Percentiles rank a stretch among this genome's conserved stretches.
Conservation (phyloP, 1,140 invertebrate genomes). For the Drosophila kurseongensis region DNA sequence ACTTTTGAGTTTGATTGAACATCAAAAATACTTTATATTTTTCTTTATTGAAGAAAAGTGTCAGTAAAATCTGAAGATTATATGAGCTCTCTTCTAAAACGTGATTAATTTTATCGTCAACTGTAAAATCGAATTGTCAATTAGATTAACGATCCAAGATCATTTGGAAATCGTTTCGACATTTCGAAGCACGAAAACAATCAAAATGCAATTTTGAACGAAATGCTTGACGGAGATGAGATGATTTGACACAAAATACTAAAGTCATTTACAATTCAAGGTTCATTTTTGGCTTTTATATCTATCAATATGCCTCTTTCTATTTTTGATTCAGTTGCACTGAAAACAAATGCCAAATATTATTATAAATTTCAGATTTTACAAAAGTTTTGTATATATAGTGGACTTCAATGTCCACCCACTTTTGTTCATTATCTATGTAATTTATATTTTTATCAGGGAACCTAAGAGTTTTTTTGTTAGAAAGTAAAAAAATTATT, state of each 20-base stretch:
- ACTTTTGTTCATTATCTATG: no score
- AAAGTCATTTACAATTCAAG: slow-evolving; percentile 21
- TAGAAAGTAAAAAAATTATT: no score
- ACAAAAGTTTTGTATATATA: no score
- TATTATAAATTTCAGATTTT: no score
- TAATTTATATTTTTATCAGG: no score
- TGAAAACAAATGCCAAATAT: no score
- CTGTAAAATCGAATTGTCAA: slow-evolving; percentile 32
- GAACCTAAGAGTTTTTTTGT: no score
- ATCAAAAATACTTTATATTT: background rate
- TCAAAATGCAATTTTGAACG: slow-evolving; percentile 36
- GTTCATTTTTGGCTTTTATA: slow-evolving; percentile 6
- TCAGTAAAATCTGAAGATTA: background rate
- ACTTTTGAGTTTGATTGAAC: background rate
- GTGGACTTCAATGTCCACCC: no score
- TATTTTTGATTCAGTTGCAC: slow-evolving; percentile 1
- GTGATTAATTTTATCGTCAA: slow-evolving; percentile 1
- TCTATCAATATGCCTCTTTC: background rate
- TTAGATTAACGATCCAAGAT: slow-evolving; percentile 30
- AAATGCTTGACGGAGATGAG: slow-evolving; percentile 18
- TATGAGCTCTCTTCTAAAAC: background rate
- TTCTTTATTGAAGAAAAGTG: background rate
- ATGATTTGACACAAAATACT: slow-evolving; percentile 23
- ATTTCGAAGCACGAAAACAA: slow-evolving; percentile 39
- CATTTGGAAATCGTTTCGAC: slow-evolving; percentile 24